Evolutionary conservation across 1,140 invertebrate genomes (phyloP), one percentile per base, ranked within the genome.

Genomic region (Bombus pascuorum): DNA sequence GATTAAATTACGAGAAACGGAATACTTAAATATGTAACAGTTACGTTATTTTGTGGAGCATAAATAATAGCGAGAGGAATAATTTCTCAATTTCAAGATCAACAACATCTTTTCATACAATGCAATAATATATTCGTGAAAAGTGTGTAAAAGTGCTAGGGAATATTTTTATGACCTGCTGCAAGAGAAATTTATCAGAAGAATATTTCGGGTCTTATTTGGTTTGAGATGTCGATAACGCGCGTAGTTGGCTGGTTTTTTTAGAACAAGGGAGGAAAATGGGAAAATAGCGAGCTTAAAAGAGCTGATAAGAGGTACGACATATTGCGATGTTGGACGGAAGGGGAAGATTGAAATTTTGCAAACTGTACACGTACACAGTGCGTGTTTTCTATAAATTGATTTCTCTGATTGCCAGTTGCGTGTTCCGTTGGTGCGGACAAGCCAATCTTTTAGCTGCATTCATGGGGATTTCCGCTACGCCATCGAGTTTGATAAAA

Each of bases 351-450:
- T 47, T 44, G 70, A 47, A 68, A 59, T 75, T 75, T 74, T 32
- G 80, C 39, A 82, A 44, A 82, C 34, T 18, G 28, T 42, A 15
- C 73, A 68, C 72, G n/a, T 73, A 32, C 37, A 66, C 42, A 72
- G 15, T 32, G 81, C 81, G 42, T 66, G 39, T 62, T 83, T 32
- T 53, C 57, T 75, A 6, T 39, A 65, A 77, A 83, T 78, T 83
- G 74, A 78, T 83, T 83, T 83, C n/a, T 5, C 44, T 68, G 81
- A 83, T 83, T 53, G 81, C 28, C 42, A 15, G 42, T 53, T 68
- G 10, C 37, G 10, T 39, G 39, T 34, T 10, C 10, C 70, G 10
- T 39, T 8, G 9, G 1, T 47, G 39, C 13, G n/a, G 28, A 22
- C 5, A 18, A 22, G 18, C 25, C 71, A 65, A 37, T 74, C 73